Evolutionary conservation across 2,888 invertebrate genomes (phyloP).

Genomic region (Campoplex capitator): DNA sequence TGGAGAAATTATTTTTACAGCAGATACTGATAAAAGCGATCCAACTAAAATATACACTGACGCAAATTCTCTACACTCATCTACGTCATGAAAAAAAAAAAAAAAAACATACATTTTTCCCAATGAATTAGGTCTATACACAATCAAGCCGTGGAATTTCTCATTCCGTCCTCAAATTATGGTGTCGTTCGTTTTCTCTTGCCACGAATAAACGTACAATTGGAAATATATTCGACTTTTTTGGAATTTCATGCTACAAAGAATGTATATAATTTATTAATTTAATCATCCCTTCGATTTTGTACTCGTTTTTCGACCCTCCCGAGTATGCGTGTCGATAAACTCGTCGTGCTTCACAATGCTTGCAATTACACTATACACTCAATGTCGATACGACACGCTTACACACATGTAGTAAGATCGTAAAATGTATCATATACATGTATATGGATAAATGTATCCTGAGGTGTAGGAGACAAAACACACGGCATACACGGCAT

Average conservation of each 20-base stretch:
- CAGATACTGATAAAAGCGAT: neutral
- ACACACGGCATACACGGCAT: slow-evolving; percentile 55
- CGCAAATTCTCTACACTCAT: neutral
- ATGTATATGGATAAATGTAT: neutral
- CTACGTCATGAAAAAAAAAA: neutral
- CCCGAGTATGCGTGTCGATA: slow-evolving; percentile 19
- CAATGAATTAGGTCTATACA: neutral
- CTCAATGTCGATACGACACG: slow-evolving; percentile 17
- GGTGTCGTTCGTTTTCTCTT: neutral
- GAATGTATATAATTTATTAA: neutral
- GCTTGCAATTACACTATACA: slow-evolving; percentile 20
- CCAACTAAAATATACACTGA: neutral
- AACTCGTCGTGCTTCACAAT: slow-evolving; percentile 17
- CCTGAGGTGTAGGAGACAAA: slow-evolving; percentile 9
- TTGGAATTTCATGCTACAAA: neutral
- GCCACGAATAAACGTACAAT: neutral
- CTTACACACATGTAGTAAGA: slow-evolving; percentile 1
- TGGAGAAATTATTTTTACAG: neutral
- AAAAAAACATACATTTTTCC: neutral
- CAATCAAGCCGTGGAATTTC: too few species aligned
- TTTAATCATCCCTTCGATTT: neutral
- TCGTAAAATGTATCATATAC: slow-evolving; percentile 27
- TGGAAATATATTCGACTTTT: neutral
- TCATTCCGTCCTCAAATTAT: too few species aligned
- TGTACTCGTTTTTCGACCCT: neutral